These are phyloP conservation scores for Beris chalybata DNA, from an alignment of 2,888 invertebrate species.

Conservation along the genomic window DNA sequence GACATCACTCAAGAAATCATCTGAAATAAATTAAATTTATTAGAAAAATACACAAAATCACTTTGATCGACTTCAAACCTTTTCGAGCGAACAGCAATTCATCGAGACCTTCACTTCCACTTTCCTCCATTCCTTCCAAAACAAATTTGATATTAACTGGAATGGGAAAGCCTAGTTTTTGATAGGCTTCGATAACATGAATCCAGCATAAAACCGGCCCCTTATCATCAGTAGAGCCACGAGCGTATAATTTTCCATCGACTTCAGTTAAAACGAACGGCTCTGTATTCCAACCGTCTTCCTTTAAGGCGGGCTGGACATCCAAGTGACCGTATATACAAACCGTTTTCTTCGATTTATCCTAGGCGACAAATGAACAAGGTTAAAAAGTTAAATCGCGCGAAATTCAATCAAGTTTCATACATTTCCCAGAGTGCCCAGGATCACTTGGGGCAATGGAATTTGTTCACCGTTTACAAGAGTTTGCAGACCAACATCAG, in stretches of 20 bases:
- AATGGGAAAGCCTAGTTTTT: slow-evolving; percentile 67
- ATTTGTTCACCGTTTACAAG: slow-evolving; percentile 72
- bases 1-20: slow-evolving; percentile 77
- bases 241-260: slow-evolving; percentile 85
- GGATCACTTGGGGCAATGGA: slow-evolving; percentile 81
- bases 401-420: slow-evolving; percentile 43
- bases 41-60: neutral
- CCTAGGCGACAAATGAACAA: slow-evolving; percentile 52
- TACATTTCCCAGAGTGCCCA: slow-evolving; percentile 75
- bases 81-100: slow-evolving; percentile 72
- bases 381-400: neutral
- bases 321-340: slow-evolving; percentile 97
- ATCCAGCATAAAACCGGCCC: slow-evolving; percentile 95
- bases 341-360: slow-evolving; percentile 87
- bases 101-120: slow-evolving; percentile 92
- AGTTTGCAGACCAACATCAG: slow-evolving; percentile 75
- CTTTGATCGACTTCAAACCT: slow-evolving; percentile 34
- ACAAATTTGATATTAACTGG: slow-evolving; percentile 85
- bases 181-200: slow-evolving; percentile 87
- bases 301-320: slow-evolving; percentile 91
- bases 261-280: slow-evolving; percentile 89
- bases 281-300: slow-evolving; percentile 95
- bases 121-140: slow-evolving; percentile 99
- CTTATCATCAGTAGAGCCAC: slow-evolving; percentile 94
- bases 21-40: slow-evolving; percentile 11